These are phyloP conservation scores for Pandemis heparana DNA, from an alignment of 2,888 invertebrate genomes.

Conservation along the genomic window DNA sequence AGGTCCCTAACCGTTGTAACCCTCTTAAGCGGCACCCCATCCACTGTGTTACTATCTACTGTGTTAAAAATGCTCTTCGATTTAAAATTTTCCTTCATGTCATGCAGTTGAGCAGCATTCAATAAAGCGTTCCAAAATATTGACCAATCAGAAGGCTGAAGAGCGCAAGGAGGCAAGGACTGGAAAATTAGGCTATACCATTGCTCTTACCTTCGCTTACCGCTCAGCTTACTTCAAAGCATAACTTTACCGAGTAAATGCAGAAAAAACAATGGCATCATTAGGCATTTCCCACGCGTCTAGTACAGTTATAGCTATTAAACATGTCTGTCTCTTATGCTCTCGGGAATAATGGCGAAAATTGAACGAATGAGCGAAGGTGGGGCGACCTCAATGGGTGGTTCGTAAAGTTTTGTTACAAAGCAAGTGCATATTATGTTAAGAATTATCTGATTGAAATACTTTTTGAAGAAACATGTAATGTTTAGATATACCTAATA, in stretches of 20 bases:
- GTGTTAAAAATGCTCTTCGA: too few relatives aligned
- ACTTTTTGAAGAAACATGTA: not conserved
- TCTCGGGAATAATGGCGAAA: not conserved
- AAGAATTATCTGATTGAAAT: slow-evolving; percentile 4
- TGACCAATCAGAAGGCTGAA: too few relatives aligned
- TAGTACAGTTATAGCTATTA: slow-evolving; percentile 45
- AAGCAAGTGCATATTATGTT: slow-evolving; percentile 14
- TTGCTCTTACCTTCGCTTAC: not conserved
- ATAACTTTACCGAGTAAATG: slow-evolving; percentile 19
- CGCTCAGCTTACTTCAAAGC: slow-evolving; percentile 16
- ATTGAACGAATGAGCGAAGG: slow-evolving; percentile 1
- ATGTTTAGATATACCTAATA: not conserved
- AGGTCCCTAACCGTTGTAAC: too few relatives aligned
- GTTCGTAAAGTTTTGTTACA: slow-evolving; percentile 18
- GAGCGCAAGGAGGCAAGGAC: too few relatives aligned
- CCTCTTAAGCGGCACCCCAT: too few relatives aligned
- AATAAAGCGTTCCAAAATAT: too few relatives aligned
- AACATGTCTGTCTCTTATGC: slow-evolving; percentile 33
- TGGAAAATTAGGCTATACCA: too few relatives aligned
- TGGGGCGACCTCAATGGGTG: slow-evolving; percentile 16
- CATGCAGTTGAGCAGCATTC: too few relatives aligned
- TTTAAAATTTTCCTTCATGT: too few relatives aligned
- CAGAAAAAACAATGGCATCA: slow-evolving; percentile 50
- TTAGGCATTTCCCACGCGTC: slow-evolving; percentile 51
- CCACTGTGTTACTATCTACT: too few relatives aligned